Conservation (phyloP, 1,140 invertebrate species). For the Aphis gossypii region DNA sequence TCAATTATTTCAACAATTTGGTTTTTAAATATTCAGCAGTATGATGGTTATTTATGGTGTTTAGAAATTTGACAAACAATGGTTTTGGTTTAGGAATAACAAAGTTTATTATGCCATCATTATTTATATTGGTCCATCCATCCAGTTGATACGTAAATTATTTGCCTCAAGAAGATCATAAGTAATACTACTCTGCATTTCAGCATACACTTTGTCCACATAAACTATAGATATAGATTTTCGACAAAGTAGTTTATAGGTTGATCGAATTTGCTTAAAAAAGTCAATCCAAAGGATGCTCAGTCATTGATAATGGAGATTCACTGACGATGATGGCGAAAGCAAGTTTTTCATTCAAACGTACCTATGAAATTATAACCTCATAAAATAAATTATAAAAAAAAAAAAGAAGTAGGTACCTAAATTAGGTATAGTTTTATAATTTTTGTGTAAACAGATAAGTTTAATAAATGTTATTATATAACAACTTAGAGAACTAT, state of each 20-base stretch:
- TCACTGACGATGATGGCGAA: background rate
- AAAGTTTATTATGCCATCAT: slow-evolving; percentile 10
- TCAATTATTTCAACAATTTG: background rate
- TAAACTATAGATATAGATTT: background rate
- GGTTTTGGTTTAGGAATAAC: background rate
- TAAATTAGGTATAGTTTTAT: no score
- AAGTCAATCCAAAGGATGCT: background rate
- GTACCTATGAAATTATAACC: background rate
- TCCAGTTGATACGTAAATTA: background rate
- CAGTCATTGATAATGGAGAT: background rate
- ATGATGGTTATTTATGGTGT: background rate
- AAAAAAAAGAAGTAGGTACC: no score
- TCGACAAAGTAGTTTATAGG: background rate
- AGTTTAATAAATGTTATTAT: no score
- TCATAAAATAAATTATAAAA: no score
- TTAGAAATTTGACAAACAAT: background rate
- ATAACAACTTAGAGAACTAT: no score
- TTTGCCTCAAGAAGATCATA: background rate
- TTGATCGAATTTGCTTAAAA: background rate
- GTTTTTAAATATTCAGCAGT: background rate
- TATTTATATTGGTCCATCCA: slow-evolving; percentile 17
- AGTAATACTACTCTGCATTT: background rate
- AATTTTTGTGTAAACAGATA: no score
- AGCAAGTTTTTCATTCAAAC: background rate
- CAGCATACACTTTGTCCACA: background rate